Base-by-base conservation (phyloP, 2,797 vertebrate genomes). In the Muscicapa comitata region DNA sequence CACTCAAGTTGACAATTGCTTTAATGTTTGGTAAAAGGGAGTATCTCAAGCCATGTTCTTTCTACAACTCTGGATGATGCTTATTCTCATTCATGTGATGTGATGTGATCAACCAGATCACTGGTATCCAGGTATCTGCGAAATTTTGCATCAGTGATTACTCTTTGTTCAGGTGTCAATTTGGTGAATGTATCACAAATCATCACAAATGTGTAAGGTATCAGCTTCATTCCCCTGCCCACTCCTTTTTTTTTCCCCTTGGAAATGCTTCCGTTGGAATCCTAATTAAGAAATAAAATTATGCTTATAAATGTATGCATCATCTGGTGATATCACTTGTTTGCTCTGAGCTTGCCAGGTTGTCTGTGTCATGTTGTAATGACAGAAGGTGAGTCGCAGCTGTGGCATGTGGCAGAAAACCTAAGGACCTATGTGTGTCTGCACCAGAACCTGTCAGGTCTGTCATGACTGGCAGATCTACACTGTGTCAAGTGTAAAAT, bases 341-440 rank as follows among this genome's bases (percentile, higher is more conserved):
- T 96, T 95, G 63, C 71, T 68, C 62, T 92, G 90, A 80, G 88
- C 76, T 90, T 75, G 83, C 86, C 70, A 81, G 76, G 28, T 90
- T 90, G 51, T 40, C 40, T 82, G 29, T 65, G 23, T 75, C 87
- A 38, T 53, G 68, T 81, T 62, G 66, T 78, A 55, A 78, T 25
- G 26, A 31, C 73, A 84, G 42, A 76, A 43, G 19, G 47, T 73
- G 95, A 96, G 58, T 93, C 86, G 94, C 0, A 0, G 17, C 13
- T 73, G 58, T 63, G 76, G 76, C 76, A 59, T 94, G 73, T 81
- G 62, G 55, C 66, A 68, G 51, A 66, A 75, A 94, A 93, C 54
- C 54, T 54, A n/a, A 74, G 90, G 85, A 83, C 53, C 45, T 83
- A 17, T 13, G 16, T 86, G 43, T 18, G n/a, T 75, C 42, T 4